phyloP scores from a whole-genome alignment of 1,140 invertebrate species.

The Spodoptera frugiperda region DNA sequence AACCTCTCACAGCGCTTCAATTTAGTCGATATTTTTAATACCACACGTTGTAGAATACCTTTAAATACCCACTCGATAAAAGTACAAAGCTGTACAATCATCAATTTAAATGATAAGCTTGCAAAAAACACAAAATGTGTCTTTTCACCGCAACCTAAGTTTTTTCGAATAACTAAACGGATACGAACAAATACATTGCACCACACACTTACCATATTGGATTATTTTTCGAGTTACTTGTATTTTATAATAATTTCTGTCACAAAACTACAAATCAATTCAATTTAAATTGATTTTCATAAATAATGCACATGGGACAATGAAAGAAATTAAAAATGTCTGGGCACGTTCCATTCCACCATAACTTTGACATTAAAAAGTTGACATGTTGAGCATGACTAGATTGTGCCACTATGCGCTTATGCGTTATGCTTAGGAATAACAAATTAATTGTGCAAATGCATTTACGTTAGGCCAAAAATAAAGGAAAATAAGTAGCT shows the following conservation, averaged over 20 bases:
- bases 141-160: constrained; percentile 31
- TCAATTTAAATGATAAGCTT: constrained; percentile 1
- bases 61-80: neutral
- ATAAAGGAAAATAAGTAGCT: too few relatives aligned
- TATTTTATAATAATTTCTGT: constrained; percentile 29
- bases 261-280: constrained; percentile 19
- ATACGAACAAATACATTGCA: neutral
- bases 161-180: constrained; percentile 7
- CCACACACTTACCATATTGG: constrained; percentile 34
- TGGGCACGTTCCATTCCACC: constrained; percentile 17
- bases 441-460: too few relatives aligned
- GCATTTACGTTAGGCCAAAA: too few relatives aligned
- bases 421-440: too few relatives aligned
- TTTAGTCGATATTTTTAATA: too few relatives aligned
- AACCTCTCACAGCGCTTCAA: too few relatives aligned
- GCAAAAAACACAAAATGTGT: constrained; percentile 34
- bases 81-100: neutral
- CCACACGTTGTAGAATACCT: neutral
- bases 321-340: constrained; percentile 15
- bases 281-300: constrained; percentile 4
- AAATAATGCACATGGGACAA: constrained; percentile 45
- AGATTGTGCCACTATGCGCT: too few relatives aligned
- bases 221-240: neutral
- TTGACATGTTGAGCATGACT: neutral
- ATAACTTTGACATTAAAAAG: neutral